Evolutionary conservation across 1,140 invertebrate species (phyloP).

Genomic region (Drosophila sucinea): DNA sequence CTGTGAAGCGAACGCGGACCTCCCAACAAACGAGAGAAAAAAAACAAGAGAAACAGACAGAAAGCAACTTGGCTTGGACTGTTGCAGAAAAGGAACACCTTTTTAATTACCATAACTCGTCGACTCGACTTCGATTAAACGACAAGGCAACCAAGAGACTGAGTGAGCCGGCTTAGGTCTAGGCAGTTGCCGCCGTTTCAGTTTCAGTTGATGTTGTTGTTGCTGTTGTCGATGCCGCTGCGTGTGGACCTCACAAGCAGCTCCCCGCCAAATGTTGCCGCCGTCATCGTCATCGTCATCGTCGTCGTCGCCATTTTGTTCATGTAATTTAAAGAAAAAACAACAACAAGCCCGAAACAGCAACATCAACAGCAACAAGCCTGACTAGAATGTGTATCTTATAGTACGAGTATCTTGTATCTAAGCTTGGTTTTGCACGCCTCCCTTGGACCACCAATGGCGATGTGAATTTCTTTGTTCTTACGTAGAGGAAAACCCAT

Average conservation of each 20-base stretch:
- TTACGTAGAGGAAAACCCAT: too few relatives aligned
- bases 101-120: slow-evolving; percentile 82
- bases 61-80: slow-evolving; percentile 17
- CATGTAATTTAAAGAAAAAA: slow-evolving; percentile 59
- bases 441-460: slow-evolving; percentile 52
- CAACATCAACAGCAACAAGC: slow-evolving; percentile 33
- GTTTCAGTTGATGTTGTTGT: slow-evolving; percentile 25
- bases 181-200: slow-evolving; percentile 42
- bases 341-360: slow-evolving; percentile 23
- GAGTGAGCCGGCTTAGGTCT: slow-evolving; percentile 25
- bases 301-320: slow-evolving; percentile 61
- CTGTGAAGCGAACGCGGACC: slow-evolving; percentile 43
- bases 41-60: background rate
- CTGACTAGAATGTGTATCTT: slow-evolving; percentile 10
- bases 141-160: slow-evolving; percentile 40
- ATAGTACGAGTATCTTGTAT: slow-evolving; percentile 18
- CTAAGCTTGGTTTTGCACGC: slow-evolving; percentile 40
- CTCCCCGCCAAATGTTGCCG: slow-evolving; percentile 20
- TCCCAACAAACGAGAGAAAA: slow-evolving; percentile 43
- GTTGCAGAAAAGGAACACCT: slow-evolving; percentile 74
- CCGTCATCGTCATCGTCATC: slow-evolving; percentile 14
- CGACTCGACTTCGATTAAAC: slow-evolving; percentile 76
- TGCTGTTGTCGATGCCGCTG: slow-evolving; percentile 28
- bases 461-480: slow-evolving; percentile 8
- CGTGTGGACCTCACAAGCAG: slow-evolving; percentile 70